A percentile compares a stretch with the other conserved stretches of the same genome.
These are phyloP conservation scores for Pantherophis vulpinus DNA, from an alignment of 2,797 vertebrate genomes.

Conservation along the genomic window DNA sequence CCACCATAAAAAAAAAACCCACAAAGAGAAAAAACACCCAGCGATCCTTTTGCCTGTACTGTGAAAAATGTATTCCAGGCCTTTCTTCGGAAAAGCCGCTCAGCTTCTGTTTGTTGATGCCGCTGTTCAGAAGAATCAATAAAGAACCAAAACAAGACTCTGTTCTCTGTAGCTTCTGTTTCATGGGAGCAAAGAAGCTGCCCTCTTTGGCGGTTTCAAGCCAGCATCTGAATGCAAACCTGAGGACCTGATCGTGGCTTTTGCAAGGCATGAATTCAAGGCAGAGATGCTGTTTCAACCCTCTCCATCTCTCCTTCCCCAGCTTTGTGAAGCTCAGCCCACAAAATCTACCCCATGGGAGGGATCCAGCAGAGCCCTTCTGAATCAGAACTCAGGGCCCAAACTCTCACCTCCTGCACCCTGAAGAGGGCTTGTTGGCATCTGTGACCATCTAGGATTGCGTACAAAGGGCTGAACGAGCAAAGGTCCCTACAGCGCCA, in stretches of 20 bases:
- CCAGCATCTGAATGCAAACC: background rate
- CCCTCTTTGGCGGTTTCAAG: conserved; percentile 4
- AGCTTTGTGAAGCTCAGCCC: background rate
- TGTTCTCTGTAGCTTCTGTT: conserved; percentile 29
- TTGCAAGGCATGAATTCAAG: background rate
- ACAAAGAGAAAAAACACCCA: conserved; percentile 39
- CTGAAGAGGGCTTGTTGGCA: background rate
- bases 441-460: background rate
- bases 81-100: conserved; percentile 57
- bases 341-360: background rate
- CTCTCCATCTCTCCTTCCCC: background rate
- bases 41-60: conserved; percentile 31
- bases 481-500: background rate
- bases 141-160: background rate
- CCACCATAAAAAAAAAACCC: background rate
- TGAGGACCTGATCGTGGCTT: background rate
- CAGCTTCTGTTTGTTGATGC: conserved; percentile 32
- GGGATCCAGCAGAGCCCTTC: background rate
- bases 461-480: background rate
- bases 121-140: conserved; percentile 55
- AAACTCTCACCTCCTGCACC: background rate
- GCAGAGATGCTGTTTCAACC: background rate
- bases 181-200: conserved; percentile 32
- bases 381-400: background rate
- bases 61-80: conserved; percentile 56